Evolutionary conservation across 23 tunicate species (phyloP), one percentile per base, ranked within the genome.

Genomic region (Ciona savignyi): DNA sequence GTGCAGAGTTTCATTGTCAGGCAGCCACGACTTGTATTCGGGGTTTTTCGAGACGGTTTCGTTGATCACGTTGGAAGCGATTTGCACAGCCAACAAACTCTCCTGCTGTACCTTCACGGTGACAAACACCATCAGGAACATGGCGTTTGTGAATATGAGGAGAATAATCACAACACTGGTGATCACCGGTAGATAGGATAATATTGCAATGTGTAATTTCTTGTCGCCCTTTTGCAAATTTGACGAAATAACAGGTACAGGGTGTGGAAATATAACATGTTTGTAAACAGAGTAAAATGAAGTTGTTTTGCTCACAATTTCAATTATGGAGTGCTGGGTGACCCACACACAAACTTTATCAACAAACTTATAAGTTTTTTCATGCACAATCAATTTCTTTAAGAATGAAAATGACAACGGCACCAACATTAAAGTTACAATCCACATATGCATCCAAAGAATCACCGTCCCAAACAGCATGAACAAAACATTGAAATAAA

Each of bases 41-140:
- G 97, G 97, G 51, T 91, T 85, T 72, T 77, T 30, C 23, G 74
- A 67, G 11, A 84, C 91, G 33, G 97, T 84, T 77, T 91, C 86
- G 70, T 91, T 85, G 35, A 91, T 80, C 3, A 91, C 56, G 60
- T 80, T 77, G 20, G 97, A 70, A 4, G 97, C 32, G 48, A 85
- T 71, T 67, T 91, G 81, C 1, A 84, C 86, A 11, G 74, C 78
- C 32, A 84, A 64, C 33, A 85, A 35, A 27, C 86, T 80, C 67
- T 91, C 97, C 60, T 91, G 97, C 33, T 91, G 97, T 21, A 88
- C 74, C 34, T 82, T 82, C 1, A 77, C 87, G 21, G 78, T 66
- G 31, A 84, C 25, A 76, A 91, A 91, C 25, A 91, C 29, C 1
- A 77, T 60, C 30, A 78, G 69, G 35, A 82, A 69, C 11, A 85